A percentile compares a stretch with the other conserved stretches of the same genome.
phyloP scores from a whole-genome alignment of 2,888 invertebrate species.

The Ophion obscuratus region DNA sequence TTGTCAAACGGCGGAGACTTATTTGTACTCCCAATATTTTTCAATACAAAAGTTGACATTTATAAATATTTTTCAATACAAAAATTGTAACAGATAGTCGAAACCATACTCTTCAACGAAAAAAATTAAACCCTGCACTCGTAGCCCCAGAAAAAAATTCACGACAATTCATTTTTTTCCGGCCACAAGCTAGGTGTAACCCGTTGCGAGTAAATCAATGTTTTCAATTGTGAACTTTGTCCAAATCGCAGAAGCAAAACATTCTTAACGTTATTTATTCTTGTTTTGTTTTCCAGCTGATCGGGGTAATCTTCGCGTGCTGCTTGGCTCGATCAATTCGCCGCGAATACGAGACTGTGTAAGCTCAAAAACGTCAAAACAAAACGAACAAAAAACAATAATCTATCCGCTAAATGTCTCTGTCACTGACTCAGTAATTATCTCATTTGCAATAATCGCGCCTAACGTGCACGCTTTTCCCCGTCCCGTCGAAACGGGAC shows the following conservation, averaged over 20 bases:
- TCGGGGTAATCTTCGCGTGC: conserved; percentile 96
- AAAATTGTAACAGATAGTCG: too few species aligned
- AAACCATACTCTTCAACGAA: too few species aligned
- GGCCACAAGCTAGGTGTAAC: too few species aligned
- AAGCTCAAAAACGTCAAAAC: conserved; percentile 80
- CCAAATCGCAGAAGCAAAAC: background rate
- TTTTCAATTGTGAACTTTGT: too few species aligned
- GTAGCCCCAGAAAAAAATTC: too few species aligned
- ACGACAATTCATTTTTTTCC: too few species aligned
- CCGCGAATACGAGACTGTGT: conserved; percentile 95
- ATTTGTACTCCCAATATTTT: too few species aligned
- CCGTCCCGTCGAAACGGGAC: conserved; percentile 33
- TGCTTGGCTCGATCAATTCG: conserved; percentile 96
- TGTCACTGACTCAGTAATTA: conserved; percentile 61
- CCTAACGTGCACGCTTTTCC: conserved; percentile 66
- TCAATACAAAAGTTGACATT: too few species aligned
- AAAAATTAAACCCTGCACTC: too few species aligned
- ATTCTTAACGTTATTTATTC: conserved; percentile 10
- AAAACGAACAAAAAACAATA: conserved; percentile 50
- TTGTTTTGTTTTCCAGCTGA: conserved; percentile 86
- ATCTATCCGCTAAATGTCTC: conserved; percentile 49
- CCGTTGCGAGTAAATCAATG: too few species aligned
- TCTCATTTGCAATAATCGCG: conserved; percentile 59
- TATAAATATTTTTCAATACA: too few species aligned
- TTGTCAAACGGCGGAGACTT: too few species aligned